Base-by-base conservation (phyloP, 2,888 invertebrate species). In the Nymphalis urticae region DNA sequence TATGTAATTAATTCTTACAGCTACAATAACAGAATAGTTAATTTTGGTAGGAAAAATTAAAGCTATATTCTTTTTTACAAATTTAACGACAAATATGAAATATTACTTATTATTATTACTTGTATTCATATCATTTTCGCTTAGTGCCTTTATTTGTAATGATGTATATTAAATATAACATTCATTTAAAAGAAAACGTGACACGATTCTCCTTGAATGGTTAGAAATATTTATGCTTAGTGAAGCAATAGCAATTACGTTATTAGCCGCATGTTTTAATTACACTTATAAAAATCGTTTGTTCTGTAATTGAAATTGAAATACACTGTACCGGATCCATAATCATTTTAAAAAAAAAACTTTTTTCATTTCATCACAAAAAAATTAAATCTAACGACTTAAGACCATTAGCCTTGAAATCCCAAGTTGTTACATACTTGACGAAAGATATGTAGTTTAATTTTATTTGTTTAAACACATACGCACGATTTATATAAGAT, bases 171-270 rank as follows among this genome's bases (percentile, higher is more conserved):
- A 58, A 19, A 9, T 17, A 58, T 9, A 42, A 42, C n/a, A 10
- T 8, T 19, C 13, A 42, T 13, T 42, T 13, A 42, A 58, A 58
- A 6, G 58, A 42, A 58, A 58, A 36, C 58, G 58, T 58, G 58
- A 58, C 58, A 58, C 42, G 36, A n/a, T n/a, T 58, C 42, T 58
- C 58, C 36, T 36, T 58, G 36, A 58, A 58, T 42, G 58, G n/a
- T 58, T 42, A 42, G 19, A 58, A 42, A 42, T 36, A 10, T 58
- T 42, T 58, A 58, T 42, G 13, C n/a, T 51, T 27, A 27, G 9
- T 54, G 13, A 58, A 58, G 58, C 36, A 36, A 58, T 58, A n/a
- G 58, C 32, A 36, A 58, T 58, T 58, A 58, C 58, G 58, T 58
- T 19, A 42, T 19, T 42, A 42, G 17, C 32, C n/a, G 13, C 58